Evolutionary conservation across 1,140 invertebrate species (phyloP).

Genomic region (Panonychus citri): DNA sequence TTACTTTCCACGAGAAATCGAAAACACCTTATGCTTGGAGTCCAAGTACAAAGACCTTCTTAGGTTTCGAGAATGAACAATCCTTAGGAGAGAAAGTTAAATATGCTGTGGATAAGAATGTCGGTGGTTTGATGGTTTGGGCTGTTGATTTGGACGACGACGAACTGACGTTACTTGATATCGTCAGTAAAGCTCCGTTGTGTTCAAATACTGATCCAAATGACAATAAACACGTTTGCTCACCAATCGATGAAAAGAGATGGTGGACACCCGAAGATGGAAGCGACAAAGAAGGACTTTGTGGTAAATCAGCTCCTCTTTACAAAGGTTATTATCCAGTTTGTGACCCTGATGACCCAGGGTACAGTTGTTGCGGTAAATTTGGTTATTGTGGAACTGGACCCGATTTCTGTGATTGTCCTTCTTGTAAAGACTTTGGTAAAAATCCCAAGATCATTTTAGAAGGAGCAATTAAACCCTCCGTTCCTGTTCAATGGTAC

Average conservation of each 20-base stretch:
- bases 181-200: background rate
- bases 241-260: background rate
- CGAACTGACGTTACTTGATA: slow-evolving; percentile 13
- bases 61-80: slow-evolving; percentile 6
- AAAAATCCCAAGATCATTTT: background rate
- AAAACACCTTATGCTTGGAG: slow-evolving; percentile 6
- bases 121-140: slow-evolving; percentile 21
- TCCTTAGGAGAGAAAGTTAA: slow-evolving; percentile 13
- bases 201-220: background rate
- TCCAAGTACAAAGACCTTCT: background rate
- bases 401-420: background rate
- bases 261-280: background rate
- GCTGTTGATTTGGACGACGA: slow-evolving; percentile 18
- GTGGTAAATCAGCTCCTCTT: background rate
- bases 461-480: background rate
- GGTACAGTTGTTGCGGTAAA: background rate
- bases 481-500: background rate
- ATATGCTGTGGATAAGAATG: slow-evolving; percentile 16
- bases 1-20: slow-evolving; percentile 1
- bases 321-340: background rate
- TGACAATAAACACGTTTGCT: background rate
- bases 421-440: background rate
- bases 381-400: background rate
- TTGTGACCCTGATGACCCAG: background rate
- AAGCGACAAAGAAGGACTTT: background rate